A percentile compares a stretch with the other conserved stretches of the same genome.
phyloP scores from a whole-genome alignment of 2,888 invertebrate genomes.

The Leptogaster cylindrica region DNA sequence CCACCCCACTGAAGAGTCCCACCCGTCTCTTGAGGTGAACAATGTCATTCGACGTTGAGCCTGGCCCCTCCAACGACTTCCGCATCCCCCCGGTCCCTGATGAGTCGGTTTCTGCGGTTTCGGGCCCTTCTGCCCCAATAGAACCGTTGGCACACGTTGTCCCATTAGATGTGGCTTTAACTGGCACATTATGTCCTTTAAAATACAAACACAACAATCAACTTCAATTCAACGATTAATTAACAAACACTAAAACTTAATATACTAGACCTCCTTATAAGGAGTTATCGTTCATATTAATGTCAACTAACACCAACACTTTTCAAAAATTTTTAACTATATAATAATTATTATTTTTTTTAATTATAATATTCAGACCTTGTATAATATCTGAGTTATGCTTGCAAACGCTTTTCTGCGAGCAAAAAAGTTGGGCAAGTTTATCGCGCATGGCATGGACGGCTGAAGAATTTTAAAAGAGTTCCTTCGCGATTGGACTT shows the following conservation, averaged over 20 bases:
- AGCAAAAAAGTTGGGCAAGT: conserved; percentile 62
- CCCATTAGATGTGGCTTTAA: conserved; percentile 62
- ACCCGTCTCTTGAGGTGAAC: conserved; percentile 99
- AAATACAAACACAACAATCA: conserved; percentile 29
- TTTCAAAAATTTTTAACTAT: conserved; percentile 5
- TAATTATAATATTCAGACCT: conserved; percentile 54
- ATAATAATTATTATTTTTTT: conserved; percentile 22
- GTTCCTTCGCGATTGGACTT: conserved; percentile 19
- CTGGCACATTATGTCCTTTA: conserved; percentile 63
- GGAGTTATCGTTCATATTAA: neutral
- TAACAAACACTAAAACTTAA: conserved; percentile 28
- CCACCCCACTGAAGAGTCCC: conserved; percentile 98
- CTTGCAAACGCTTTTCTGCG: conserved; percentile 62
- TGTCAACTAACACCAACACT: conserved; percentile 10
- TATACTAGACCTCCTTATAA: conserved; percentile 20
- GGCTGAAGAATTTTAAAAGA: conserved; percentile 57
- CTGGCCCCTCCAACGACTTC: conserved; percentile 83
- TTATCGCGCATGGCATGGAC: conserved; percentile 64
- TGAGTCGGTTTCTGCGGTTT: conserved; percentile 64
- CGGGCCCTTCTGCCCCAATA: conserved; percentile 63
- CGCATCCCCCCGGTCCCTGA: conserved; percentile 64
- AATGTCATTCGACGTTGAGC: conserved; percentile 94
- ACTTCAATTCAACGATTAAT: conserved; percentile 21
- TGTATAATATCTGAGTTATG: conserved; percentile 60
- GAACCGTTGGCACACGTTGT: conserved; percentile 62